Evolutionary conservation across 2,797 vertebrate genomes (phyloP), one percentile per base, ranked within the genome.

Genomic region (Leuciscus waleckii): DNA sequence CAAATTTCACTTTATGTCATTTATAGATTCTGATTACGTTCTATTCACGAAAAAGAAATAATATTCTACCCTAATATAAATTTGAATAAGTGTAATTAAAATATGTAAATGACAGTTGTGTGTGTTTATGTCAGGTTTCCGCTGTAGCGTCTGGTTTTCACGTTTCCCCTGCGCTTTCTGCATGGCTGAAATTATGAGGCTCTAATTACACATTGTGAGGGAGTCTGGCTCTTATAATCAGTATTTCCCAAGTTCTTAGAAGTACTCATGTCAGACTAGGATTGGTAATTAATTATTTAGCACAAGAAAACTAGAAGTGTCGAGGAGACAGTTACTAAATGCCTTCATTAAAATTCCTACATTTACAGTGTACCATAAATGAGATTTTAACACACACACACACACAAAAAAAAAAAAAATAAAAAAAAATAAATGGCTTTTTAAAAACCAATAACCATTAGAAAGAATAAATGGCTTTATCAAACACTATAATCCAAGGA

Each of bases 251-350:
- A 79, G 70, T 79, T 74, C 85, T 85, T 76, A 76, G 43, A 83
- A 67, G 85, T 84, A 78, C 56, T 86, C 70, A 58, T 68, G 73
- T 77, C 51, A 85, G 83, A 85, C 74, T 26, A 21, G n/a, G 43
- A 78, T 87, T 81, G 56, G 56, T 82, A 49, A 82, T 89, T 41
- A 83, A 88, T 88, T 81, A 87, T 87, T 82, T 85, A 84, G 56
- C 23, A 49, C 58, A 74, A 71, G 41, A 84, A 73, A 74, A 81
- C 71, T 68, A 84, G 77, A 79, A 83, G 49, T 82, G 87, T 81
- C 41, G 41, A 35, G 51, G 78, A 81, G 80, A 80, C 67, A 76
- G 46, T 32, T 26, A 49, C 32, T 79, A 75, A 80, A 63, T 19
- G 56, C 70, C 82, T 74, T 81, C 71, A 81, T 85, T 85, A 61